Base-by-base conservation (phyloP, 2,113 vertebrate species). In the Megaleporinus macrocephalus region DNA sequence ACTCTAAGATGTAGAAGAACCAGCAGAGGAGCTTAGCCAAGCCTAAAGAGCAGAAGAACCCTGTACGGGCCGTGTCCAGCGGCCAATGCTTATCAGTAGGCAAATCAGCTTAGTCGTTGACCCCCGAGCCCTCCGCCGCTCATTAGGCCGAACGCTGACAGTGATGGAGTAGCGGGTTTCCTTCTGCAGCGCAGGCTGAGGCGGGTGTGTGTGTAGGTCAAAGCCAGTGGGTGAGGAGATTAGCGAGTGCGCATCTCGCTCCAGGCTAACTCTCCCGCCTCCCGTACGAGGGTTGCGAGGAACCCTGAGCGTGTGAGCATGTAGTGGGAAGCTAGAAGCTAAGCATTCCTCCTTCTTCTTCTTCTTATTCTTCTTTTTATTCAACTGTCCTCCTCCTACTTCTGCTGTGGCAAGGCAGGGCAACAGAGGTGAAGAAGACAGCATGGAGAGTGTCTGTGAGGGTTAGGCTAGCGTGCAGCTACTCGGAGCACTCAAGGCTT, bases 61-160 rank as follows among this genome's bases (percentile, higher is more conserved):
- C 63, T 80, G 29, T 68, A 36, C 36, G 76, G 24, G 72, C 76
- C 18, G 44, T 74, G 74, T 82, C 90, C 88, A 76, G 66, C 59
- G 80, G 91, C 84, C 70, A 86, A 85, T 76, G 84, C 89, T 90
- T 92, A 94, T 93, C 93, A 93, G 91, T 90, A 92, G 90, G 89
- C 88, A 91, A 92, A 93, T 94, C 92, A 93, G 87, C 89, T 87
- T 75, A 91, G 90, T 92, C 92, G 88, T 90, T 93, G 93, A 92
- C 93, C 92, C 76, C 66, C 5, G 47, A 61, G 82, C 83, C 89
- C 90, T 87, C 79, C 86, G 86, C 87, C 83, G 76, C 91, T 93
- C 93, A 91, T 93, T 93, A 93, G 88, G 83, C 78, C 76, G 68
- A 83, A 82, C 18, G 82, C 86, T 90, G 91, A 90, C 92, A 91